Base-by-base conservation (phyloP, 2,113 vertebrate species). In the Donacobius atricapilla region DNA sequence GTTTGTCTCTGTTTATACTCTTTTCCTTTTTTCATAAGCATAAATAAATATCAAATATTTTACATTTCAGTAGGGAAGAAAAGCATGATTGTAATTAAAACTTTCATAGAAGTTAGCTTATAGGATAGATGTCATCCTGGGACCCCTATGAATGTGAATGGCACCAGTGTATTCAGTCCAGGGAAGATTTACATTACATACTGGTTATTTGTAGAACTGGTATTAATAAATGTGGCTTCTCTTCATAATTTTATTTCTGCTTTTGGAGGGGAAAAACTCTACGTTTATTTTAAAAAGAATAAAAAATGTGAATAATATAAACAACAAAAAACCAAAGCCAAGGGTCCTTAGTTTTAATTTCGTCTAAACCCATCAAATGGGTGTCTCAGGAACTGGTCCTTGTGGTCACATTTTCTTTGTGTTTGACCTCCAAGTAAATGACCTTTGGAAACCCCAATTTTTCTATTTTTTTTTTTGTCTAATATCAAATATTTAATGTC, bases 181-280 rank as follows among this genome's bases (percentile, higher is more conserved):
- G 66, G 28, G 35, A 47, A 97, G 72, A 90, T 68, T 66, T 94
- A 84, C 15, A 44, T 88, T 93, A 60, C 54, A 35, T 53, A 44
- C 47, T 89, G 85, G 81, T 90, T 90, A 94, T 91, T 96, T 91
- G 70, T 75, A 90, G 77, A 97, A 68, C 80, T 96, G 89, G 58
- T 79, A 94, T 91, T 92, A 93, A 94, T 93, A 92, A 95, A 84
- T 64, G 54, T 45, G 51, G 27, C 63, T 87, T 90, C 91, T 70
- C 19, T 64, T 86, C 31, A 48, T 94, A 47, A 64, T 96, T 94
- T 92, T 93, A 81, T 80, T 95, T 90, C 51, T 75, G 4, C 53
- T 30, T 94, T 83, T 44, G 60, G 71, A 70, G 56, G 51, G 65
- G 40, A 9, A 90, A 94, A 93, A 88, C 0, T 6, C 44, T 42